Evolutionary conservation across 2,797 vertebrate species (phyloP).

Genomic region (Bryconaethiops microstoma): DNA sequence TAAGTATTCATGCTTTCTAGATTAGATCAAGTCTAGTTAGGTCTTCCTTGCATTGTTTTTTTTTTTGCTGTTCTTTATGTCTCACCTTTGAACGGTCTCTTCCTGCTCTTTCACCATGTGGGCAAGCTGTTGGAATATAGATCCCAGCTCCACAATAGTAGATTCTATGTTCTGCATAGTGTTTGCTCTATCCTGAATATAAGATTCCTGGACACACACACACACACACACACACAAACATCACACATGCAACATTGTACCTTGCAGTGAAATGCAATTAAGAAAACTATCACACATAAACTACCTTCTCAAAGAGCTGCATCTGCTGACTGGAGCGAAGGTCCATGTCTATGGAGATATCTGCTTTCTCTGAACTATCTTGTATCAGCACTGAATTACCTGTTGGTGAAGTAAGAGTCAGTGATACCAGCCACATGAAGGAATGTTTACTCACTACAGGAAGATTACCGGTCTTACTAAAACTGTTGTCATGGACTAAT

Average conservation of each 20-base stretch:
- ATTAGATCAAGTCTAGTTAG: not conserved
- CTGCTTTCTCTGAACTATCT: slow-evolving; percentile 70
- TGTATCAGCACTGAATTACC: slow-evolving; percentile 78
- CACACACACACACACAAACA: not conserved
- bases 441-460: not conserved
- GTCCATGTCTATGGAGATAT: slow-evolving; percentile 81
- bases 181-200: slow-evolving; percentile 81
- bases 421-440: not conserved
- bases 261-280: not conserved
- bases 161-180: slow-evolving; percentile 86
- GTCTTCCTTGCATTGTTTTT: not conserved
- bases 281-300: not conserved
- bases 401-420: slow-evolving; percentile 47
- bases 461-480: slow-evolving; percentile 70
- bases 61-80: not conserved
- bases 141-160: slow-evolving; percentile 85
- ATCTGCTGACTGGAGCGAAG: slow-evolving; percentile 78
- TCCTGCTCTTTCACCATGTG: slow-evolving; percentile 88
- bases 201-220: slow-evolving; percentile 72
- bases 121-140: slow-evolving; percentile 85
- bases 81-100: slow-evolving; percentile 82
- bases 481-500: slow-evolving; percentile 70
- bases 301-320: slow-evolving; percentile 81
- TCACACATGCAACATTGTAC: not conserved
- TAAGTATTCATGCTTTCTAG: not conserved